phyloP scores from a whole-genome alignment of 1,140 invertebrate species.

The Planococcus citri region DNA sequence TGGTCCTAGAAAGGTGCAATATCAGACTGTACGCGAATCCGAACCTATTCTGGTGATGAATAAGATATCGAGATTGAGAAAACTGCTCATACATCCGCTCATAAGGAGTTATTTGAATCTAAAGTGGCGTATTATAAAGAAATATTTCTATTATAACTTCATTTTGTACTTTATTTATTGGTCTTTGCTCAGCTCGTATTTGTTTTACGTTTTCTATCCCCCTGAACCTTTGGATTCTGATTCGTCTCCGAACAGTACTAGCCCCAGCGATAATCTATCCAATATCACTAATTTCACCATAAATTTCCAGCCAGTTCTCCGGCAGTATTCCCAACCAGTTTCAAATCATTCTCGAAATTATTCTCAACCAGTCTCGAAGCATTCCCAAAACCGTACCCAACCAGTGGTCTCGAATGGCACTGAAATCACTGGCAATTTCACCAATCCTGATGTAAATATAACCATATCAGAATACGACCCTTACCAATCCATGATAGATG shows the following conservation, averaged over 20 bases:
- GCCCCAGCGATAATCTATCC: constrained; percentile 51
- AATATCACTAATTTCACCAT: constrained; percentile 50
- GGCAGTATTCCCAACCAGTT: too few species aligned
- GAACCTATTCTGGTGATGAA: constrained; percentile 51
- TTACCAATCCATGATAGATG: too few species aligned
- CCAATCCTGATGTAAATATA: too few species aligned
- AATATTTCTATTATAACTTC: constrained; percentile 58
- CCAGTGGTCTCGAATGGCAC: constrained; percentile 56
- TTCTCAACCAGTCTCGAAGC: too few species aligned
- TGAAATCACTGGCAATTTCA: constrained; percentile 49
- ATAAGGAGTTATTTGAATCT: constrained; percentile 64
- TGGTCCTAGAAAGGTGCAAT: constrained; percentile 5
- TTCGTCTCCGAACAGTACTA: constrained; percentile 41
- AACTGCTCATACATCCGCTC: constrained; percentile 62
- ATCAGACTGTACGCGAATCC: constrained; percentile 38
- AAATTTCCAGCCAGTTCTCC: constrained; percentile 48
- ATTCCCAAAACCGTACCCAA: too few species aligned
- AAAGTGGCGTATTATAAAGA: constrained; percentile 63
- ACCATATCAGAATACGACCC: too few species aligned
- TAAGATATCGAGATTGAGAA: constrained; percentile 44
- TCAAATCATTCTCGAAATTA: too few species aligned
- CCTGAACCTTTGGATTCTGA: constrained; percentile 21
- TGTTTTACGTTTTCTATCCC: constrained; percentile 38
- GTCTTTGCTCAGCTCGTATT: constrained; percentile 48
- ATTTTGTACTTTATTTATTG: constrained; percentile 56